These are phyloP conservation scores for Distichodus sexfasciatus DNA, from an alignment of 2,797 vertebrate genomes.

Conservation along the genomic window DNA sequence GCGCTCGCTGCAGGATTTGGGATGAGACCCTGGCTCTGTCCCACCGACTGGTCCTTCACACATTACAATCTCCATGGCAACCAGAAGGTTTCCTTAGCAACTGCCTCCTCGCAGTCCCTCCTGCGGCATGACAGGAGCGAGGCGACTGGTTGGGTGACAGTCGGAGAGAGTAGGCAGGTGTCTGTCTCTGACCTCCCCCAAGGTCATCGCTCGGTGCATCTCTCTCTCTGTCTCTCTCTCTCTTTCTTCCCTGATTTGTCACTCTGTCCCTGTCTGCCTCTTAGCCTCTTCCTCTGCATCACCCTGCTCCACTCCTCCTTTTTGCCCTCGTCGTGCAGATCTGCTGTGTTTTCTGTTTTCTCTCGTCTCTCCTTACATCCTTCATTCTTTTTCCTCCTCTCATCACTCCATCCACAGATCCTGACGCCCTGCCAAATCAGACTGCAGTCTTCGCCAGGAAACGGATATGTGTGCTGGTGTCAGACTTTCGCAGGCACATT, in stretches of 20 bases:
- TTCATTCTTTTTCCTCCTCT: conserved; percentile 31
- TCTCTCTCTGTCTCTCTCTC: conserved; percentile 38
- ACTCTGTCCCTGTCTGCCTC: neutral
- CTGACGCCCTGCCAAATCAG: neutral
- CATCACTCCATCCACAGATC: conserved; percentile 59
- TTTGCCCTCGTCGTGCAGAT: neutral
- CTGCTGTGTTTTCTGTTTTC: neutral
- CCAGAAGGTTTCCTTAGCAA: conserved; percentile 77
- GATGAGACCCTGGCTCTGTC: conserved; percentile 70
- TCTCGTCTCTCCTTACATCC: conserved; percentile 11
- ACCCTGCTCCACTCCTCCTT: neutral
- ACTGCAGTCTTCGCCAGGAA: neutral
- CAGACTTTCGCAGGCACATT: neutral
- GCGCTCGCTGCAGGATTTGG: conserved; percentile 58
- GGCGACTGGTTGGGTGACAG: conserved; percentile 77
- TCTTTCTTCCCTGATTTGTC: conserved; percentile 12
- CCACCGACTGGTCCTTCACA: conserved; percentile 81
- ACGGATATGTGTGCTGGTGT: neutral
- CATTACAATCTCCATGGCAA: conserved; percentile 82
- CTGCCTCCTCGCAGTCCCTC: conserved; percentile 78
- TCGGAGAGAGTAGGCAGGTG: conserved; percentile 75
- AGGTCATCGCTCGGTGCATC: conserved; percentile 70
- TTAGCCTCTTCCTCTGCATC: neutral
- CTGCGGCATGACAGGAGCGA: conserved; percentile 73
- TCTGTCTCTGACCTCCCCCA: conserved; percentile 79